phyloP scores from a whole-genome alignment of 2,888 invertebrate species.

The Tenodera sinensis region DNA sequence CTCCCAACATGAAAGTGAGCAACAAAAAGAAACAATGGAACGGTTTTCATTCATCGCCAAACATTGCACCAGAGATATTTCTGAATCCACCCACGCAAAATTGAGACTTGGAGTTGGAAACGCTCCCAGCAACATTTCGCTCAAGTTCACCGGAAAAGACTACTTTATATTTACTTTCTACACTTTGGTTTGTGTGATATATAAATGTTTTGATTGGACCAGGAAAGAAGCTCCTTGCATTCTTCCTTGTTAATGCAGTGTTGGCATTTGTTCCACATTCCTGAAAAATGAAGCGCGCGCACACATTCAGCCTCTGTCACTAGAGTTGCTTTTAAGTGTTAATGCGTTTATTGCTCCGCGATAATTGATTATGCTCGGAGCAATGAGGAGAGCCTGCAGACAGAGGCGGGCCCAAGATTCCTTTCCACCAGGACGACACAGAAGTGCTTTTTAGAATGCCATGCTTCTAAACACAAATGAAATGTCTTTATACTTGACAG shows the following conservation, averaged over 20 bases:
- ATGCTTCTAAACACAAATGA: too few species aligned
- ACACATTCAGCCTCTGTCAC: neutral
- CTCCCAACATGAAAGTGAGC: neutral
- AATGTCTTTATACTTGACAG: too few species aligned
- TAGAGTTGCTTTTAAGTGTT: neutral
- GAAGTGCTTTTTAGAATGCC: too few species aligned
- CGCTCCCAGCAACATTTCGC: neutral
- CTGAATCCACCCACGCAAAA: neutral
- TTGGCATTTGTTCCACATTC: neutral
- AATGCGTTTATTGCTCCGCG: too few species aligned
- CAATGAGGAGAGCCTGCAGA: too few species aligned
- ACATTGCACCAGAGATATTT: neutral
- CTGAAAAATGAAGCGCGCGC: neutral
- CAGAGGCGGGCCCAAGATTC: too few species aligned
- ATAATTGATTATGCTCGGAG: too few species aligned
- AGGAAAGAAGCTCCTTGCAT: neutral
- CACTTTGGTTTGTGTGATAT: neutral
- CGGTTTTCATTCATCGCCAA: neutral
- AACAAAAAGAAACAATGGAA: neutral
- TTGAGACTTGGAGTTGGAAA: neutral
- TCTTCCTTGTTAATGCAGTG: neutral
- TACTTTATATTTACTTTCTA: neutral
- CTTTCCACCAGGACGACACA: too few species aligned
- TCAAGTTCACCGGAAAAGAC: neutral
- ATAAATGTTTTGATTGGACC: neutral